Evolutionary conservation across 2,888 invertebrate genomes (phyloP), one percentile per base, ranked within the genome.

Genomic region (Phalera bucephala): DNA sequence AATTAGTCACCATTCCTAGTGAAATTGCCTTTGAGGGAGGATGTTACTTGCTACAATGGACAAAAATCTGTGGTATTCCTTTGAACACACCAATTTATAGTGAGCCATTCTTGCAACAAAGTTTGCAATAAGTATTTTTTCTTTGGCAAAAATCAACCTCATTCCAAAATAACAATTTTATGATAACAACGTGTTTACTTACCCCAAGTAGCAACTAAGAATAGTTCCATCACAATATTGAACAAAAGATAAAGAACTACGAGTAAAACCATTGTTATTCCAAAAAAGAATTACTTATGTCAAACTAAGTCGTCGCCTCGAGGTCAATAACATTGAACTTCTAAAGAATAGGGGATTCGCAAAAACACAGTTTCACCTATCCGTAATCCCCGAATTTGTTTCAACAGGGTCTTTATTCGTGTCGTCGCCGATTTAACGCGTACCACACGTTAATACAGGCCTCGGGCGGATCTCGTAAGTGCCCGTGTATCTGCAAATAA

Each of bases 401-500:
- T 44, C 51, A 51, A 46, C 50, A 44, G 41, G 40, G 47, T 46
- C 58, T 65, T 64, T 64, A 68, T 64, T 67, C 68, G 63, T 71
- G 76, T 82, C 74, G 71, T 74, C 72, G 64, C 74, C 62, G 67
- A 79, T 78, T 77, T 82, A 76, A 70, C 67, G 57, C 47, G 52
- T 48, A 45, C 58, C 53, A 58, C 70, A 80, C 76, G 79, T 76
- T 85, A 85, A 85, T 83, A 82, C 76, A 46, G 45, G 73, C 87
- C 79, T 40, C 58, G 35, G 82, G 88, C 86, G 58, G 57, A 71
- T 73, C 68, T 75, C 64, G 76, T 79, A 82, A 78, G 78, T 80
- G 80, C 71, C 77, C 72, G 64, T 80, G 83, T 82, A 77, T 82
- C 81, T 76, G 83, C 85, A 87, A 88, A 88, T 87, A 89, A 82